Evolutionary conservation across 2,797 vertebrate genomes (phyloP).

Genomic region (Peromyscus melanophrys): DNA sequence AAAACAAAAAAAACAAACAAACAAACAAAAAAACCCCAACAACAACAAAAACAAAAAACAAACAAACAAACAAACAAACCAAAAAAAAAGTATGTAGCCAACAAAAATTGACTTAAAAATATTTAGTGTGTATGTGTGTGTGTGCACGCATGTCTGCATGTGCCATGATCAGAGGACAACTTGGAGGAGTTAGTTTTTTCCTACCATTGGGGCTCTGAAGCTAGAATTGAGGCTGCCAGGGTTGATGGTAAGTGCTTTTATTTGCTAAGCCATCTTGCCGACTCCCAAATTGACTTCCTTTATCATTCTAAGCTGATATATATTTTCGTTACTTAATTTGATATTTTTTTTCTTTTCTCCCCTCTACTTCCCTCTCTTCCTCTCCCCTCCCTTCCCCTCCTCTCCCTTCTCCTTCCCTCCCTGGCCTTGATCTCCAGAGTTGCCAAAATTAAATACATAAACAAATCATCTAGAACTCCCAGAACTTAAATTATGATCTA

Average conservation of each 20-base stretch:
- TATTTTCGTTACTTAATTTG: neutral
- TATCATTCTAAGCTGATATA: neutral
- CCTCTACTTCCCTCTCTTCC: neutral
- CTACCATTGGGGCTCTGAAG: neutral
- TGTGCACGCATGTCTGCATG: no score
- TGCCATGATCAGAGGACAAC: neutral
- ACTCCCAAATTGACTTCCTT: neutral
- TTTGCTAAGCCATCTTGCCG: neutral
- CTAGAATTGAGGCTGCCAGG: neutral
- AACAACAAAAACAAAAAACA: no score
- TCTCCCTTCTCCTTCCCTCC: neutral
- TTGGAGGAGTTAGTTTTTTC: neutral
- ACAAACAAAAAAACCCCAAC: no score
- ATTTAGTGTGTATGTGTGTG: neutral
- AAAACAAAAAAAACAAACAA: no score
- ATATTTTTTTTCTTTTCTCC: neutral
- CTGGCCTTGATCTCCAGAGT: neutral
- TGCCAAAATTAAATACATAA: neutral
- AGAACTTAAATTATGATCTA: neutral
- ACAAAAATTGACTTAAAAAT: neutral
- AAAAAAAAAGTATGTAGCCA: neutral
- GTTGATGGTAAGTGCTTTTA: neutral
- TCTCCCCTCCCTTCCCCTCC: neutral
- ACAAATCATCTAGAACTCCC: neutral
- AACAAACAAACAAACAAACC: no score